Base-by-base conservation (phyloP, 2,888 invertebrate species). In the Cylloceria caligata region DNA sequence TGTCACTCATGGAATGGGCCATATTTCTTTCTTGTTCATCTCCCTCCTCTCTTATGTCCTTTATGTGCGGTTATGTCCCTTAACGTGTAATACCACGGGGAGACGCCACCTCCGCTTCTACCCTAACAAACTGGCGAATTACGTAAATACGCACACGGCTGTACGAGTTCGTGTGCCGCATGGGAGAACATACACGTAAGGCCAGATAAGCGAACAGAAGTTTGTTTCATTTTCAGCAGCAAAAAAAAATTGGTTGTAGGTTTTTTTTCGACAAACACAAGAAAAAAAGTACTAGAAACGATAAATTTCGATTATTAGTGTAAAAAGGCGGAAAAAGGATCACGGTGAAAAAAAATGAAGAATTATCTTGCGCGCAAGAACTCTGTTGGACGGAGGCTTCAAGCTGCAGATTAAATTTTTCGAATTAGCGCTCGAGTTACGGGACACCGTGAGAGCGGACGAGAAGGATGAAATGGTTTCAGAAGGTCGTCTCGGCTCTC, bases 391-490 rank as follows among this genome's bases (percentile, higher is more conserved):
- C 42, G 52, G 52, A 16, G 36, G 39, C 13, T 52, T 71, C 49
- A 52, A 78, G 60, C 13, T 30, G 71, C 24, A 47, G 74, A 82
- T 79, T 79, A 73, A 82, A 82, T 78, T 79, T 78, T 60, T 9
- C 78, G 82, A 71, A 82, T 82, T 78, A 82, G 74, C 71, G 49
- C 62, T 57, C 74, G 65, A 64, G 71, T 78, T 57, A 72, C 45
- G 21, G 42, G 75, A 72, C 49, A 79, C 71, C 60, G 34, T 49
- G 75, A n/a, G 55, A 74, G 57, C 49, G 49, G 52, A 52, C 30
- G 39, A 42, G 11, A 19, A 62, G 13, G 62, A 57, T 2, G 30
- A 76, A 72, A 79, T 76, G 36, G 71, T 67, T 76, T 64, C 49
- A 76, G 71, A 67, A 73, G 75, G 79, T 72, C 75, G 62, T 74